phyloP scores from a whole-genome alignment of 2,113 vertebrate genomes.

The Myotis brandtii region DNA sequence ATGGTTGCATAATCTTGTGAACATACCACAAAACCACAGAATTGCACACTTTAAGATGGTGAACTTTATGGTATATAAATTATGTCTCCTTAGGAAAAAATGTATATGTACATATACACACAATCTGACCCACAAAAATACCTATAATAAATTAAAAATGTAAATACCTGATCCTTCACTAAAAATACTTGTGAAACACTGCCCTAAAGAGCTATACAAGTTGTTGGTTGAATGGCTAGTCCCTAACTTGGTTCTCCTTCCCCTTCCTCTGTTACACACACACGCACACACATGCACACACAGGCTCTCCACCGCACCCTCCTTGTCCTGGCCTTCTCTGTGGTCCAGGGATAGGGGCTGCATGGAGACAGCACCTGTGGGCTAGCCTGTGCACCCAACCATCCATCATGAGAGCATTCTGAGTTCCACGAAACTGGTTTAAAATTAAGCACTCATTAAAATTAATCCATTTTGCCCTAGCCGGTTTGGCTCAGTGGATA shows the following conservation, averaged over 20 bases:
- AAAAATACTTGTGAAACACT: neutral
- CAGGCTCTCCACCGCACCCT: rapidly evolving
- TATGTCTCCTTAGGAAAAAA: neutral
- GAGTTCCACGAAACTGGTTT: neutral
- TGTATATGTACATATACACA: neutral
- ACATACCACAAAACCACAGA: neutral
- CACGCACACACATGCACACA: too few species aligned
- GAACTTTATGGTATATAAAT: neutral
- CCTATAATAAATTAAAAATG: neutral
- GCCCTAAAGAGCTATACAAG: neutral
- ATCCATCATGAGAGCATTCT: neutral
- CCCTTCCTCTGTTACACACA: neutral
- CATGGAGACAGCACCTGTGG: neutral
- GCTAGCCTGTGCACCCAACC: neutral
- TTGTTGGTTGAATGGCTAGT: neutral
- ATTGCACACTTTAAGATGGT: neutral
- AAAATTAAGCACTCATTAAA: neutral
- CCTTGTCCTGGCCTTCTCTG: neutral
- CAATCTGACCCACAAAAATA: neutral
- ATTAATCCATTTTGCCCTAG: neutral
- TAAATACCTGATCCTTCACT: neutral
- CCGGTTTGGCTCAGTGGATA: too few species aligned
- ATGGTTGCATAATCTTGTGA: neutral
- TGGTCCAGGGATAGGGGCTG: neutral
- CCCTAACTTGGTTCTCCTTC: neutral